These are phyloP conservation scores for Hirtodrosophila cameraria DNA, from an alignment of 2,888 invertebrate species.

Conservation along the genomic window DNA sequence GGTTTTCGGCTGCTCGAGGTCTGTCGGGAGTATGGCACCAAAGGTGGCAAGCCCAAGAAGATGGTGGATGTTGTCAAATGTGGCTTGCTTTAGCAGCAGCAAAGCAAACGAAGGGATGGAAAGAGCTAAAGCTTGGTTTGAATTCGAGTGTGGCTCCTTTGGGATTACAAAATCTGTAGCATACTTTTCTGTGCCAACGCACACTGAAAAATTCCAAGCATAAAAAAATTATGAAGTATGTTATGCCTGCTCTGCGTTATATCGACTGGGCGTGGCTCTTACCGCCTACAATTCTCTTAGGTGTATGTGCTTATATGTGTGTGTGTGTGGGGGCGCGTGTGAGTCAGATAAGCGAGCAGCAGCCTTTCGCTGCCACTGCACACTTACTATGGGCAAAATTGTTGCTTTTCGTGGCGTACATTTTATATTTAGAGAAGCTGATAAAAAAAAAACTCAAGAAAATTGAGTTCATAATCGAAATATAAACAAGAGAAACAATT, in stretches of 20 bases:
- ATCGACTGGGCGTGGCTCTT: conserved; percentile 47
- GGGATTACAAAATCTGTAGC: conserved; percentile 31
- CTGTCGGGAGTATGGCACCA: conserved; percentile 75
- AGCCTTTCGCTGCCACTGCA: conserved; percentile 64
- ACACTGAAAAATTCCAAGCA: conserved; percentile 42
- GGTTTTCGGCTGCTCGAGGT: conserved; percentile 69
- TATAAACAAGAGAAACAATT: no score
- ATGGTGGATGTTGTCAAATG: conserved; percentile 54
- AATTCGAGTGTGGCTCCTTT: no score
- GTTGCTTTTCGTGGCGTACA: no score
- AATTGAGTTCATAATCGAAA: no score
- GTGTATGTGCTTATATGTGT: not conserved
- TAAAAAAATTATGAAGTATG: conserved; percentile 71
- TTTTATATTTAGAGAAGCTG: no score
- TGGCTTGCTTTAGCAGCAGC: conserved; percentile 19
- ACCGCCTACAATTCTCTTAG: conserved; percentile 13
- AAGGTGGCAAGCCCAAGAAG: conserved; percentile 71
- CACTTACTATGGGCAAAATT: conserved; percentile 23
- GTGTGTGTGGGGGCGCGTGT: conserved; percentile 35
- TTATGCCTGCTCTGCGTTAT: conserved; percentile 61
- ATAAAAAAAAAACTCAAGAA: no score
- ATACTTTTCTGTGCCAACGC: conserved; percentile 40
- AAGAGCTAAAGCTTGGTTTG: no score
- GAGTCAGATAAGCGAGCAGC: conserved; percentile 70
- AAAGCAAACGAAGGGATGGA: no score